Evolutionary conservation across 2,888 invertebrate species (phyloP), one percentile per base, ranked within the genome.

Genomic region (Drosophila austrosaltans): DNA sequence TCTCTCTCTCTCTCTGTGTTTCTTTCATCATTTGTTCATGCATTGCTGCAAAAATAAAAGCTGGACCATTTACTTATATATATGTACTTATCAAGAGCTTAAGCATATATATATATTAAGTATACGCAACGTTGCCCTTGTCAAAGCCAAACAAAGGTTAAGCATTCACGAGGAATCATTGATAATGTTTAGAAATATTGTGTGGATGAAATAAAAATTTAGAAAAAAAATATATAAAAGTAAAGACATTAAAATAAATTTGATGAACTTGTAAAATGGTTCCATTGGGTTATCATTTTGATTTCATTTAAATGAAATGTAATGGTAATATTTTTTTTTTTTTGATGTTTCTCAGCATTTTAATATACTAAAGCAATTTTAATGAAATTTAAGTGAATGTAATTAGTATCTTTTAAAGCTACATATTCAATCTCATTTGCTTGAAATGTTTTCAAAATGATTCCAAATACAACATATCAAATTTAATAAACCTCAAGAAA

Each of bases 91-190:
- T 73, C 74, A 75, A 36, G 22, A 36, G 22, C 30, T 57, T 2
- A 16, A 20, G 36, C 16, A 36, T 7, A 16, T 16, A 25, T 57
- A 40, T 54, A 69, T 62, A 22, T 48, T 22, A 48, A 48, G 10
- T 48, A 48, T 22, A 48, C 48, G 22, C 22, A 10, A 1, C 10
- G 39, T 10, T 44, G 75, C 69, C 75, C 73, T 72, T 73, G 72
- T 48, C 74, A 20, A 57, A 61, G 28, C 72, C 36, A 39, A 28
- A 2, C 22, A 77, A 69, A 77, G 87, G 79, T 81, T 69, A 78
- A 48, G 8, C 36, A 56, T 62, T 62, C 59, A 39, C 25, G 62
- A 53, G 65, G 30, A 65, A 48, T 73, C 64, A 72, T 62, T 82
- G 82, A 82, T 82, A 84, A 77, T 63, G 60, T 32, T 62, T 40